Evolutionary conservation across 2,888 invertebrate species (phyloP).

Genomic region (Cinara cedri): DNA sequence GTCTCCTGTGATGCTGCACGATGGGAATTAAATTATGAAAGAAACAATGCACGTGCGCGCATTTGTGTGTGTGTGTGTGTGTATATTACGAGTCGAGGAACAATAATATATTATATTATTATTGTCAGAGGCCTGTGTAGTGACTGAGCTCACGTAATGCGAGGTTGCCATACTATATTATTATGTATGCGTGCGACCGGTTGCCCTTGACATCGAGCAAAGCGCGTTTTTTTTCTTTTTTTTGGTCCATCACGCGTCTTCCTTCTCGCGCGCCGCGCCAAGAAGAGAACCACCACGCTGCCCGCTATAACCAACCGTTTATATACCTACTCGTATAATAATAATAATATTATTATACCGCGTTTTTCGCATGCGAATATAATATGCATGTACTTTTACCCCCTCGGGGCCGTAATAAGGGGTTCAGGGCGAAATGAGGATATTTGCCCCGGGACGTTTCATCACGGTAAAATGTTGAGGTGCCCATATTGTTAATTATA

Average conservation of each 20-base stretch:
- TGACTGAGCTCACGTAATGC: slow-evolving; percentile 51
- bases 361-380: too few species aligned
- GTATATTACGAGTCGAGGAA: slow-evolving; percentile 33
- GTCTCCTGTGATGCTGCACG: slow-evolving; percentile 20
- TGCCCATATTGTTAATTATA: too few species aligned
- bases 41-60: slow-evolving; percentile 2
- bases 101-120: slow-evolving; percentile 40
- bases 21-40: slow-evolving; percentile 20
- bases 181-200: slow-evolving; percentile 44
- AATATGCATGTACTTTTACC: too few species aligned
- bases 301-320: neutral
- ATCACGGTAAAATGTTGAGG: too few species aligned
- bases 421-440: too few species aligned
- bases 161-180: slow-evolving; percentile 40
- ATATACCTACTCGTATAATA: too few species aligned
- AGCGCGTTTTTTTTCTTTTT: slow-evolving; percentile 29
- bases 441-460: too few species aligned
- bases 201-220: slow-evolving; percentile 55
- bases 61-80: neutral
- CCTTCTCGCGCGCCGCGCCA: slow-evolving; percentile 7
- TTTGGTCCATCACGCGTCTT: slow-evolving; percentile 53
- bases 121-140: slow-evolving; percentile 6
- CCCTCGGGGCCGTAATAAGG: too few species aligned
- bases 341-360: too few species aligned
- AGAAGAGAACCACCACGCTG: neutral